A percentile compares a stretch with the other conserved stretches of the same genome.
Conservation (phyloP, 2,888 invertebrate species). For the Venustoraphidia nigricollis region DNA sequence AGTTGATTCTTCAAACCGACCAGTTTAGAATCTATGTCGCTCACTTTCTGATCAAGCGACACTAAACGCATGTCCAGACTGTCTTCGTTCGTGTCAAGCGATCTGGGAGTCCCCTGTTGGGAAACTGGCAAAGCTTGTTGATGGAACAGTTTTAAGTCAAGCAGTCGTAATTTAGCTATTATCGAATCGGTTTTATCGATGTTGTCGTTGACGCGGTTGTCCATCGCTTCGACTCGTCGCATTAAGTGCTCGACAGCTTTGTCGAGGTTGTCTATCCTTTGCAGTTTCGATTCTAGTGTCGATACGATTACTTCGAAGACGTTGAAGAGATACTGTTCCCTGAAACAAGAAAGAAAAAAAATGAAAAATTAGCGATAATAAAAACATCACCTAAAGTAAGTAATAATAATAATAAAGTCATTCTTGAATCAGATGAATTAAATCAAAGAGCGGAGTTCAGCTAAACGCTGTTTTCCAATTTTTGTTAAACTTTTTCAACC, state of each 20-base stretch:
- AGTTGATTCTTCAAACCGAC: constrained; percentile 67
- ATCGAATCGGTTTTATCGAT: constrained; percentile 74
- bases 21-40: constrained; percentile 65
- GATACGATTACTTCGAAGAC: constrained; percentile 83
- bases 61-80: constrained; percentile 50
- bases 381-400: too few relatives aligned
- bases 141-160: constrained; percentile 61
- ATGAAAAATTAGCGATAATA: too few relatives aligned
- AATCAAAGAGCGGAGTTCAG: too few relatives aligned
- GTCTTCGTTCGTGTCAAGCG: constrained; percentile 24
- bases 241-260: constrained; percentile 77
- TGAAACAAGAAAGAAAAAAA: constrained; percentile 34
- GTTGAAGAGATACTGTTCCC: constrained; percentile 76
- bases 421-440: too few relatives aligned
- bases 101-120: constrained; percentile 21
- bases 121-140: constrained; percentile 22
- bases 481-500: too few relatives aligned
- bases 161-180: constrained; percentile 55
- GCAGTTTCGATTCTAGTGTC: constrained; percentile 73
- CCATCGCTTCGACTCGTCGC: constrained; percentile 69
- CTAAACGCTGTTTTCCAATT: too few relatives aligned
- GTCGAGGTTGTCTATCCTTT: constrained; percentile 75
- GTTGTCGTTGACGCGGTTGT: constrained; percentile 68
- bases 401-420: too few relatives aligned
- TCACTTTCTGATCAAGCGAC: constrained; percentile 67